These are phyloP conservation scores for Monomorium pharaonis DNA, from an alignment of 1,140 invertebrate genomes.

Conservation along the genomic window DNA sequence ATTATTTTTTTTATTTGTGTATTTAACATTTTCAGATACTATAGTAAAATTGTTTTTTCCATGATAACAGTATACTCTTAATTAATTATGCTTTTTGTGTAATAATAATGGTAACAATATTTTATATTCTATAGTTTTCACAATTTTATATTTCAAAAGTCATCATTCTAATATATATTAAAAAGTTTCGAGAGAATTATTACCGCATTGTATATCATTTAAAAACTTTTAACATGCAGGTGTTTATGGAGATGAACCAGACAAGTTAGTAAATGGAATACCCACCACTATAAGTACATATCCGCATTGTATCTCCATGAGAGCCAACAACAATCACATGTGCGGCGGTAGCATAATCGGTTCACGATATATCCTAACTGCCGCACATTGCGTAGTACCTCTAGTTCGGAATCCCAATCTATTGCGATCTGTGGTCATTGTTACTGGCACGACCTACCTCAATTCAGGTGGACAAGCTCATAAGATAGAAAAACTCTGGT, in stretches of 20 bases:
- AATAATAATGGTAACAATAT: too few species aligned
- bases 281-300: not conserved
- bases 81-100: too few species aligned
- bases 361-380: not conserved
- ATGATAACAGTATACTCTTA: too few species aligned
- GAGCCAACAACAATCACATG: rapidly evolving
- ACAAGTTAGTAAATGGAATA: slow-evolving; percentile 3
- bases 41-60: too few species aligned
- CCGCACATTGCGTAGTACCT: not conserved
- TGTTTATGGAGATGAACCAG: slow-evolving; percentile 6
- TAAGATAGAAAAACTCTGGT: not conserved
- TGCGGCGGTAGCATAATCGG: slow-evolving; percentile 40
- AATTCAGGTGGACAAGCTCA: not conserved
- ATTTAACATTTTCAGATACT: too few species aligned
- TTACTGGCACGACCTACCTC: not conserved
- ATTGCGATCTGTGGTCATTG: not conserved
- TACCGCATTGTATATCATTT: not conserved
- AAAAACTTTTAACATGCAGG: not conserved
- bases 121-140: too few species aligned
- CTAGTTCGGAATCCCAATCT: not conserved
- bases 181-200: not conserved
- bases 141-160: not conserved
- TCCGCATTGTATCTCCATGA: not conserved
- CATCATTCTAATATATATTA: not conserved
- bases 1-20: too few species aligned